Evolutionary conservation across 2,797 vertebrate genomes (phyloP).

Genomic region (Novumbra hubbsi): DNA sequence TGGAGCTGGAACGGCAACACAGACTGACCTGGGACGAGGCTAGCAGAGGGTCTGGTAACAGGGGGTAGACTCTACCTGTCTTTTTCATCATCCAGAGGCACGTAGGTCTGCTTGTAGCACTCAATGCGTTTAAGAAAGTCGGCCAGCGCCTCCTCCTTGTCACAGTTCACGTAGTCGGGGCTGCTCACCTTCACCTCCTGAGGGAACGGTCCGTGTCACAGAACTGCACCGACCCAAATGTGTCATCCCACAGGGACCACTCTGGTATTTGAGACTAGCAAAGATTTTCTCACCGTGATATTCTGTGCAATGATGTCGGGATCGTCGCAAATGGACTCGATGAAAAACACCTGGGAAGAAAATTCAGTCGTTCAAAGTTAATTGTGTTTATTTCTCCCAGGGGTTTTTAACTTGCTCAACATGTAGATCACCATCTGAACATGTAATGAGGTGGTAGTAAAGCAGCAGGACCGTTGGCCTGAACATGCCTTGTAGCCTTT

Average conservation of each 20-base stretch:
- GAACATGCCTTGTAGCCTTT: slow-evolving; percentile 83
- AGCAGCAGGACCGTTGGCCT: background rate
- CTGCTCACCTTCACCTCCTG: slow-evolving; percentile 91
- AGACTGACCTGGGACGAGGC: background rate
- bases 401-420: background rate
- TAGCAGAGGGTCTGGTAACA: background rate
- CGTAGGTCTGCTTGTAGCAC: slow-evolving; percentile 82
- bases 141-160: slow-evolving; percentile 79
- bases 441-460: background rate
- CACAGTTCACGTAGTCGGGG: slow-evolving; percentile 84
- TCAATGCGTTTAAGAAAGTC: slow-evolving; percentile 87
- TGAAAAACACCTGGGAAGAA: slow-evolving; percentile 73
- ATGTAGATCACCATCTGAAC: background rate
- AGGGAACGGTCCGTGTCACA: background rate
- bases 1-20: background rate
- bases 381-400: background rate
- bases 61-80: slow-evolving; percentile 76
- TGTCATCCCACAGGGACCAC: background rate
- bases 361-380: background rate
- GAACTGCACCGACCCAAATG: background rate
- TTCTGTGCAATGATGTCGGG: slow-evolving; percentile 75
- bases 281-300: slow-evolving; percentile 63
- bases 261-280: background rate
- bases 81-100: slow-evolving; percentile 80
- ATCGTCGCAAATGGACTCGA: slow-evolving; percentile 78